Conservation (phyloP, 2,888 invertebrate species). For the Tolmerus cingulatus region DNA sequence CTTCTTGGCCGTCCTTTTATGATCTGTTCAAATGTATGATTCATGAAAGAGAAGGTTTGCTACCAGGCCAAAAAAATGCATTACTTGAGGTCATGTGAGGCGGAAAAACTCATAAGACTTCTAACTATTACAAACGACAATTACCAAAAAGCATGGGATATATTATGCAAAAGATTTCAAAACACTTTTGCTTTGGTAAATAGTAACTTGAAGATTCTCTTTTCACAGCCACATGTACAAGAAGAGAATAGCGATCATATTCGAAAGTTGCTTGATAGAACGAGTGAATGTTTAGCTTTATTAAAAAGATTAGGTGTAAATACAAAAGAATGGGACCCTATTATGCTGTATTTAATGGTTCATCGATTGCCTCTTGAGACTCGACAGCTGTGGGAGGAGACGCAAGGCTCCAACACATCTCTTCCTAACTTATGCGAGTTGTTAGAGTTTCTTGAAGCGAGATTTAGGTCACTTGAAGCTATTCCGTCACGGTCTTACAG, state of each 20-base stretch:
- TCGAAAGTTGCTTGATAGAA: background rate
- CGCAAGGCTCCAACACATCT: background rate
- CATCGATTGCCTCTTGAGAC: background rate
- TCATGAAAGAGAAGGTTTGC: background rate
- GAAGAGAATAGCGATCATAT: too few species aligned
- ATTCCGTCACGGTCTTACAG: background rate
- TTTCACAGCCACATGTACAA: too few species aligned
- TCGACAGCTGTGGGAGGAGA: background rate
- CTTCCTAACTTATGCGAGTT: background rate
- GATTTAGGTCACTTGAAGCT: conserved; percentile 11
- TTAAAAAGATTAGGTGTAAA: background rate
- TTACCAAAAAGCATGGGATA: background rate
- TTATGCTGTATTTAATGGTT: background rate
- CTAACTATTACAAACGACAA: background rate
- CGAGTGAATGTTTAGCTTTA: background rate
- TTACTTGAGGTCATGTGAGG: conserved; percentile 7
- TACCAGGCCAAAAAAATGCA: background rate
- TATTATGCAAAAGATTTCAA: background rate
- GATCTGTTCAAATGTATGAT: background rate
- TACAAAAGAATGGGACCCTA: background rate
- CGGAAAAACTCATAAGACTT: background rate
- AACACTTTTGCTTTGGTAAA: background rate
- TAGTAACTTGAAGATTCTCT: background rate
- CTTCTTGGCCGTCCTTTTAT: background rate
- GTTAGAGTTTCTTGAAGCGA: background rate